Evolutionary conservation across 2,888 invertebrate species (phyloP), one percentile per base, ranked within the genome.

Genomic region (Yponomeuta sedellus): DNA sequence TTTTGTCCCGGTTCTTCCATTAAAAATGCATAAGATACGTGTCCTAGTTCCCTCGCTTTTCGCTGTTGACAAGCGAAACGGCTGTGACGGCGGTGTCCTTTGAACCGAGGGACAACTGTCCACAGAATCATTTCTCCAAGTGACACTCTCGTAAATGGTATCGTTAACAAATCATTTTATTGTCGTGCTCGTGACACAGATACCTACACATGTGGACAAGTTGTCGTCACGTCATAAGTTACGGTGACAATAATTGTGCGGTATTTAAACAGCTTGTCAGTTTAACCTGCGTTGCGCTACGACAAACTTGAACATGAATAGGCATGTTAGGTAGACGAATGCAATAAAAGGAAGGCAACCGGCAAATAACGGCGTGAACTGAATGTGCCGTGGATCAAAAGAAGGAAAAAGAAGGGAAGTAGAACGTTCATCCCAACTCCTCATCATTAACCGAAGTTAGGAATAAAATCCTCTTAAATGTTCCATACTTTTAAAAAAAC

Each of bases 1-100:
- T 88, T 88, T 89, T 88, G 82, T 81, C 76, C 72, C 76, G 70
- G 71, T 69, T 52, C 16, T 12, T 70, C 74, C 81, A 86, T 88
- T 84, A 86, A 83, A 86, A 81, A 88, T 86, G 81, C 76, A 85
- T 85, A 82, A 82, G 78, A n/a, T 52, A 52, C 61, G 66, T 73
- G 74, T 73, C 75, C 73, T 74, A 73, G 73, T 73, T 75, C 72
- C 68, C 72, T 52, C 67, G 72, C 73, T 75, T 74, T 74, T n/a
- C 28, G n/a, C 16, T 6, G 10, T n/a, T 19, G 22, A 40, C 56
- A n/a, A 34, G 64, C 28, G 64, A 56, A 56, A 57, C 64, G n/a
- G 56, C 25, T 64, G 22, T 57, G 56, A 57, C 10, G 63, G 63
- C 63, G 63, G 63, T 20, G 28, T 40, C 63, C 44, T 63, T 63